Percentiles rank a stretch among this genome's conserved stretches.
Evolutionary conservation across 1,140 invertebrate genomes (phyloP).

Genomic region (Lerema accius): DNA sequence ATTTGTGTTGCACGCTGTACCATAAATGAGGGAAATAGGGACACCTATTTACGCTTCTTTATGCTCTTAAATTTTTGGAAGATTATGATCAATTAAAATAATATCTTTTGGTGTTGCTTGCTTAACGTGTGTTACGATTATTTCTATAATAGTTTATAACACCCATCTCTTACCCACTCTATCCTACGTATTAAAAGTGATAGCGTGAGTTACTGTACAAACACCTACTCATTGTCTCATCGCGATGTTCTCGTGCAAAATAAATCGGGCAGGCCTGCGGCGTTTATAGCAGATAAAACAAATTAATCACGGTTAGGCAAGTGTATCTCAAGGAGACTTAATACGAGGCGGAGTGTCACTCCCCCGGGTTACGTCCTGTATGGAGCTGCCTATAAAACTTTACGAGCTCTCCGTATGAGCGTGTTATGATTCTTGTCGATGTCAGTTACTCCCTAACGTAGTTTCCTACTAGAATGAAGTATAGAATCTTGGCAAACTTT

Average conservation of each 20-base stretch:
- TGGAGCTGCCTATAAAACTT: slow-evolving; percentile 70
- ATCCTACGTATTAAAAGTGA: slow-evolving; percentile 1
- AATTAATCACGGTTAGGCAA: slow-evolving; percentile 77
- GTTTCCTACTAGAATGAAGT: slow-evolving; percentile 58
- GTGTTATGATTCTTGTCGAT: slow-evolving; percentile 63
- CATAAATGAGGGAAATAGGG: no score
- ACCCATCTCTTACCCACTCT: neutral
- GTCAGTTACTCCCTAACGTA: slow-evolving; percentile 53
- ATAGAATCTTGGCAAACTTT: slow-evolving; percentile 33
- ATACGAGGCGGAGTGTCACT: slow-evolving; percentile 50
- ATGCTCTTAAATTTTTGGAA: no score
- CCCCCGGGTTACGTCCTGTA: slow-evolving; percentile 59
- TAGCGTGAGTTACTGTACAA: slow-evolving; percentile 7
- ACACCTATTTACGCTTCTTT: no score
- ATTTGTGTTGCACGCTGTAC: no score
- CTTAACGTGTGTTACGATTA: no score
- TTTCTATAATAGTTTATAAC: no score
- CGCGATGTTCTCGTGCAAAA: slow-evolving; percentile 38
- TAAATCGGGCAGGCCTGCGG: slow-evolving; percentile 47
- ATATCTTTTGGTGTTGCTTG: no score
- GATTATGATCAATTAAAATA: no score
- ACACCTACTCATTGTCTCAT: slow-evolving; percentile 26
- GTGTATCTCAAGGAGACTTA: slow-evolving; percentile 62
- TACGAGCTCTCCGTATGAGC: slow-evolving; percentile 70
- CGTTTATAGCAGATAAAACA: slow-evolving; percentile 61